Evolutionary conservation across 2,797 vertebrate genomes (phyloP), one percentile per base, ranked within the genome.

Genomic region (Megaceryle alcyon): DNA sequence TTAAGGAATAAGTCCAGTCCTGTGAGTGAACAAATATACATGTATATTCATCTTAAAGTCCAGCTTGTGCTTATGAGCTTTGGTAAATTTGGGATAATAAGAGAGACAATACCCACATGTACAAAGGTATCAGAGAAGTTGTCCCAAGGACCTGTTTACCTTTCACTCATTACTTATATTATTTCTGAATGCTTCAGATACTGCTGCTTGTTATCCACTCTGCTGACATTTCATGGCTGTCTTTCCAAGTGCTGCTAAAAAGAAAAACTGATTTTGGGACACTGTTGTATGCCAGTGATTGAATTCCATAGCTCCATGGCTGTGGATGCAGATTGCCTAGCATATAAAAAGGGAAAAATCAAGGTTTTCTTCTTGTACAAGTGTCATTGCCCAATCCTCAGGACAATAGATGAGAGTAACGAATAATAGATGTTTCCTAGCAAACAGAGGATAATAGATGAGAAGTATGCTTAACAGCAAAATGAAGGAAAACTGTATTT

Each of bases 191-290:
- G 18, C 59, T 91, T 83, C 61, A 63, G 73, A 66, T 94, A 79
- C 33, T 77, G 59, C 43, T 94, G 70, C 70, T 84, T 86, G 63
- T 93, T 92, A 83, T 89, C 78, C 76, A 69, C 69, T 51, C 12
- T 3, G 7, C 3, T 86, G 86, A 76, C 72, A 83, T 76, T 89
- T 95, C 79, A 79, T 37, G 68, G 64, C 39, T 84, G 51, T 79
- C 66, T 86, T 93, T 91, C 84, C 82, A 91, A 91, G 43, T 79
- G 49, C 54, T 86, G 41, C 61, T 87, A 71, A 87, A 84, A 85
- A 71, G 77, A 70, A 86, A 94, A 90, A 61, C 82, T 82, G 80
- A 73, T 90, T 90, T 79, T 84, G 82, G 51, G 82, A 92, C 66
- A 60, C 53, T 43, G 23, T 14, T 85, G n/a, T 89, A 46, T 92